phyloP scores from a whole-genome alignment of 2,113 vertebrate species.

The Nymphicus hollandicus region DNA sequence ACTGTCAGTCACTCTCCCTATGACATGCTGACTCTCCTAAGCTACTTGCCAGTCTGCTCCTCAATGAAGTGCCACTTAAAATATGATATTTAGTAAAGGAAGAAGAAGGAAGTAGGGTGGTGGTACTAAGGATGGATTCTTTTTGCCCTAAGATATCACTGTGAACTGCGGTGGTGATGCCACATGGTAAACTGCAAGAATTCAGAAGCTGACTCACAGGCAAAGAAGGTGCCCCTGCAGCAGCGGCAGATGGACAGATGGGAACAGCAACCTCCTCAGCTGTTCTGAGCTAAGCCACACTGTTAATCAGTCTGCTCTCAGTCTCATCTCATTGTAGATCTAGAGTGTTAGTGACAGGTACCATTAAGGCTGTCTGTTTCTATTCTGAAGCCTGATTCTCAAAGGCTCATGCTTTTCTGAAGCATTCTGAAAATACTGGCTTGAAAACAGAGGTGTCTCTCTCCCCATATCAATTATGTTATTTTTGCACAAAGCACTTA shows the following conservation, averaged over 20 bases:
- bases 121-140: not conserved
- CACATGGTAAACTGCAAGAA: not conserved
- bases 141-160: not conserved
- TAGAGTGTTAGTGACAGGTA: not conserved
- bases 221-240: not conserved
- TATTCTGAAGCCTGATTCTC: not conserved
- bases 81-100: not conserved
- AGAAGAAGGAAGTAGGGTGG: not conserved
- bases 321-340: not conserved
- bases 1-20: not conserved
- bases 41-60: not conserved
- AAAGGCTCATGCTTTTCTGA: not conserved
- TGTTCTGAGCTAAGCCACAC: not conserved
- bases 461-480: not conserved
- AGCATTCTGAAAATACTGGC: not conserved
- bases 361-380: not conserved
- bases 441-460: not conserved
- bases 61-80: not conserved
- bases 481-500: not conserved
- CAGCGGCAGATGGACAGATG: not conserved
- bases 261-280: not conserved
- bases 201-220: not conserved
- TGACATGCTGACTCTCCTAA: not conserved
- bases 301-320: not conserved
- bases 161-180: accelerated